Conservation (phyloP, 1,140 invertebrate genomes). For the Lasioglossum baleicum region DNA sequence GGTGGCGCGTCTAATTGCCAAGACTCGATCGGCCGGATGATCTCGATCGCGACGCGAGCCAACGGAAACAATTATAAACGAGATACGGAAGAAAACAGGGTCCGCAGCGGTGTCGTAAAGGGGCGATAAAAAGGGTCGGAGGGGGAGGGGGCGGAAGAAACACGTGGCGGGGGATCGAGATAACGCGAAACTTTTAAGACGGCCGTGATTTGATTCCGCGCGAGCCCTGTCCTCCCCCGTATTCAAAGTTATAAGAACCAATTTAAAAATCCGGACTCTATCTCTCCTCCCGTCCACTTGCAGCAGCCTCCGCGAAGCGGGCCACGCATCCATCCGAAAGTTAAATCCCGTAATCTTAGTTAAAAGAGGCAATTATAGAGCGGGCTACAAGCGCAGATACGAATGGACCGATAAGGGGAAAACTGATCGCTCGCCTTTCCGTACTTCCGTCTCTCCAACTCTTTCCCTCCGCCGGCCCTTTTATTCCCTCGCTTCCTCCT, state of each 20-base stretch:
- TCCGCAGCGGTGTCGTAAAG: too few species aligned
- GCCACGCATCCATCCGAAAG: constrained; percentile 57
- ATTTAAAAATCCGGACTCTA: constrained; percentile 71
- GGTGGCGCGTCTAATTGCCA: too few species aligned
- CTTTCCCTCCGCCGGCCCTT: too few species aligned
- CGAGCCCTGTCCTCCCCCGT: constrained; percentile 44
- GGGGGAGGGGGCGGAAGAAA: constrained; percentile 19
- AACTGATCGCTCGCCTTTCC: constrained; percentile 66
- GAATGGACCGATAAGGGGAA: constrained; percentile 68
- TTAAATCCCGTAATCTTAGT: constrained; percentile 75
- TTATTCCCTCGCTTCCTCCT: too few species aligned
- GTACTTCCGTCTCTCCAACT: neutral
- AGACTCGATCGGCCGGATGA: too few species aligned
- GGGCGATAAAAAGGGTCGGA: constrained; percentile 17
- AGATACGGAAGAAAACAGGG: too few species aligned
- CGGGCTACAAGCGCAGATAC: constrained; percentile 68
- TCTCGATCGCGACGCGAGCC: too few species aligned
- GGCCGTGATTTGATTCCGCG: constrained; percentile 69
- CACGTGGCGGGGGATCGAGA: constrained; percentile 43
- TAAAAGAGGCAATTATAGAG: constrained; percentile 77
- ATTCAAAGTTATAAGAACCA: constrained; percentile 77
- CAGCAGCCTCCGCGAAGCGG: too few species aligned
- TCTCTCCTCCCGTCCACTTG: neutral
- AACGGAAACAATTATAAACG: too few species aligned
- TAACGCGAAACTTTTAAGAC: constrained; percentile 67